Percentiles rank a stretch among this genome's conserved stretches.
Conservation (phyloP, 2,888 invertebrate genomes). For the Gisinianus flammeolus region DNA sequence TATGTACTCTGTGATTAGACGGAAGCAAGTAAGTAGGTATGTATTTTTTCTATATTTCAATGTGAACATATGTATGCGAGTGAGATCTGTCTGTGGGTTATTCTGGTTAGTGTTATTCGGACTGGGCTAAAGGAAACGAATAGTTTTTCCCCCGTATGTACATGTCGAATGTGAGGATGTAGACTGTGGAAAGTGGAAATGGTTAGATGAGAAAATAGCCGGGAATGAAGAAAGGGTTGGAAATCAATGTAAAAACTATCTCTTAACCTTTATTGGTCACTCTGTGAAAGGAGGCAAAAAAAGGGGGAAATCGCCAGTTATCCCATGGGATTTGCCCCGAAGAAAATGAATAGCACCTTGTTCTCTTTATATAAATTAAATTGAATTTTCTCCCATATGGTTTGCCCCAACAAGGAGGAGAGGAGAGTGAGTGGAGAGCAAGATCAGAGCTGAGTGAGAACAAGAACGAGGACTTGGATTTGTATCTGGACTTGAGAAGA, state of each 20-base stretch:
- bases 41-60: background rate
- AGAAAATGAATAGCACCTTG: slow-evolving; percentile 60
- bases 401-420: background rate
- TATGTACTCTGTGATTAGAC: background rate
- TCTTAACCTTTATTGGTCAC: slow-evolving; percentile 56
- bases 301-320: slow-evolving; percentile 57
- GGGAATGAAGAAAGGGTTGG: slow-evolving; percentile 41
- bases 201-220: slow-evolving; percentile 5
- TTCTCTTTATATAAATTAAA: slow-evolving; percentile 59
- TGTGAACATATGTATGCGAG: background rate
- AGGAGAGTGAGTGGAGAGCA: background rate
- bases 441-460: background rate
- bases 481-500: background rate
- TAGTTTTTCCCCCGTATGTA: background rate
- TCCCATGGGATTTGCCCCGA: slow-evolving; percentile 55
- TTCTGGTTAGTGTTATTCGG: background rate
- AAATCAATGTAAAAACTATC: slow-evolving; percentile 55
- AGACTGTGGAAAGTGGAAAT: slow-evolving; percentile 15
- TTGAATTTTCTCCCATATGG: slow-evolving; percentile 54
- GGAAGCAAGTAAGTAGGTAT: background rate
- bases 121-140: background rate
- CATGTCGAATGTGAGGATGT: slow-evolving; percentile 9
- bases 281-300: slow-evolving; percentile 28
- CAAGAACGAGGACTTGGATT: background rate
- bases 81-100: background rate